Percentiles rank a stretch among this genome's conserved stretches.
phyloP scores from a whole-genome alignment of 2,888 invertebrate species.

The Acanthosoma haemorrhoidale region DNA sequence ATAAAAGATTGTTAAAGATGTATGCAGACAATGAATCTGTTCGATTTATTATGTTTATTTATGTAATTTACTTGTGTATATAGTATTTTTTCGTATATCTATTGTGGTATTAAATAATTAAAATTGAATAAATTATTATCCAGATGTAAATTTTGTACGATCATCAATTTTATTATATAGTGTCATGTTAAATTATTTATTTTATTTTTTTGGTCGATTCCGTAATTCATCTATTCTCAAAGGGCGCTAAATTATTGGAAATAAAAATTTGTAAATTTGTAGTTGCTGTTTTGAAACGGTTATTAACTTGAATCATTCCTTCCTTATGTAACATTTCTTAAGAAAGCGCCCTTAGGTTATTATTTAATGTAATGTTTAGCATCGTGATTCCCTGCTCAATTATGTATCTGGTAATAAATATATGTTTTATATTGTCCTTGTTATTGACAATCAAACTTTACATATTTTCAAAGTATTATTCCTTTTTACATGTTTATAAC shows the following conservation, averaged over 20 bases:
- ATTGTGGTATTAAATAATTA: conserved; percentile 19
- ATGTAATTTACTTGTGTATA: conserved; percentile 29
- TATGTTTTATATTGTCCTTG: background rate
- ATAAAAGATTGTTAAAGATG: conserved; percentile 17
- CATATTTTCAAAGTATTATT: background rate
- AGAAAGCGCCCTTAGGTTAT: background rate
- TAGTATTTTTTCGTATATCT: conserved; percentile 24
- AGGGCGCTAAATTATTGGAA: background rate
- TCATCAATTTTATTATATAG: background rate
- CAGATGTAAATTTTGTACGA: conserved; percentile 21
- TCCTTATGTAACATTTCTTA: background rate
- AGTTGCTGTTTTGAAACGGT: background rate
- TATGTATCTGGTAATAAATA: too few relatives aligned
- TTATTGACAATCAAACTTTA: conserved; percentile 3
- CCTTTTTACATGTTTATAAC: background rate
- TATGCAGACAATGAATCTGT: conserved; percentile 13
- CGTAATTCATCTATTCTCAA: background rate
- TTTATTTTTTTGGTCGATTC: background rate
- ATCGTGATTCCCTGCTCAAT: background rate
- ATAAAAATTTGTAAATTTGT: background rate
- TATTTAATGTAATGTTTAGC: background rate
- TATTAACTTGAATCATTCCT: background rate
- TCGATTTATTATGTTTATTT: conserved; percentile 22
- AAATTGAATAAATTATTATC: conserved; percentile 16
- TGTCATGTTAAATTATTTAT: background rate